Conservation (phyloP, 2,888 invertebrate genomes). For the Habroteleia sp. region DNA sequence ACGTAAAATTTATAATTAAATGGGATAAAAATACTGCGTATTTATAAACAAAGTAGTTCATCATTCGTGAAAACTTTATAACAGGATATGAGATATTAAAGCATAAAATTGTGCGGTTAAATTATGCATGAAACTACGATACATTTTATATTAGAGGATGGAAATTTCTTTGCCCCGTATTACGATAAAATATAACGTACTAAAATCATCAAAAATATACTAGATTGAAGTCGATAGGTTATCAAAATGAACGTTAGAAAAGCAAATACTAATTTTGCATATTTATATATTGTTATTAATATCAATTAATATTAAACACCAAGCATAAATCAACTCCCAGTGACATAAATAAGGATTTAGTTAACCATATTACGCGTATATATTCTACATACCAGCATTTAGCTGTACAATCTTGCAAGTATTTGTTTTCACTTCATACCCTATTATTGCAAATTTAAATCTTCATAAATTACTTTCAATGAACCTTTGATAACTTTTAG, state of each 20-base stretch:
- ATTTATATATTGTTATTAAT: neutral
- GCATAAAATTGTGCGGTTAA: slow-evolving; percentile 39
- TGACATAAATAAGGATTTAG: too few species aligned
- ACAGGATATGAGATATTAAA: slow-evolving; percentile 27
- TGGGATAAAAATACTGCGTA: too few species aligned
- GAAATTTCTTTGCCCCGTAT: slow-evolving; percentile 27
- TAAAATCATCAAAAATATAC: slow-evolving; percentile 21
- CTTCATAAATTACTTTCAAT: too few species aligned
- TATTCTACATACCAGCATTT: too few species aligned
- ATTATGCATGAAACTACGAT: slow-evolving; percentile 45
- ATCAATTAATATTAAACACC: too few species aligned
- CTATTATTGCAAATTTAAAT: too few species aligned
- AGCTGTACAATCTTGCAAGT: too few species aligned
- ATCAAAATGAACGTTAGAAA: slow-evolving; percentile 9
- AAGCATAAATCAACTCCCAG: too few species aligned
- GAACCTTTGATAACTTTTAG: too few species aligned
- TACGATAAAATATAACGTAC: slow-evolving; percentile 15
- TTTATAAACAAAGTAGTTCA: slow-evolving; percentile 23
- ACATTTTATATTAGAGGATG: slow-evolving; percentile 45
- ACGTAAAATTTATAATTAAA: too few species aligned
- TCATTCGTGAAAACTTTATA: slow-evolving; percentile 37
- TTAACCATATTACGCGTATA: too few species aligned
- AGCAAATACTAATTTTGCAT: slow-evolving; percentile 6
- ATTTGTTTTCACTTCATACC: too few species aligned
- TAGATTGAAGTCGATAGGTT: slow-evolving; percentile 31